Base-by-base conservation (phyloP, 2,888 invertebrate genomes). In the Ischnura elegans region DNA sequence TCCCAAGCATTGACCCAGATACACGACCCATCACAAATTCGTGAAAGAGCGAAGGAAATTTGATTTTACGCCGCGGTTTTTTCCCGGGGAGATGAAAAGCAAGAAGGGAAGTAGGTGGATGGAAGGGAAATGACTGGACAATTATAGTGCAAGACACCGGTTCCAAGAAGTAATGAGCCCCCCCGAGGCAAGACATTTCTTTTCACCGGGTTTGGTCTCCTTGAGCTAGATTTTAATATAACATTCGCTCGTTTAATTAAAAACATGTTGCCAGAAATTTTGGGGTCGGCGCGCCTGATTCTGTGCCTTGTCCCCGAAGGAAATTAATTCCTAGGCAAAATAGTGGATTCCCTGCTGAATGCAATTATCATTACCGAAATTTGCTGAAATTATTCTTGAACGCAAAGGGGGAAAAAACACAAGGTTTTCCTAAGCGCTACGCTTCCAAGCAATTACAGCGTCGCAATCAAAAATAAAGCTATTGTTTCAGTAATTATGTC, bases 221-320 rank as follows among this genome's bases (percentile, higher is more conserved):
- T 76, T 76, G 76, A 76, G 76, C 29, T 76, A 76, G 76, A 76
- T 36, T 76, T 76, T 76, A 76, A 76, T 29, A 76, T 36, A 76
- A 36, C 61, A 76, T 16, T 76, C 36, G 13, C 25, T 13, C 13
- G 36, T 76, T 76, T 76, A 76, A 76, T 76, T 76, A 76, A 76
- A 76, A 76, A 76, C 29, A 8, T 76, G 36, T 36, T 76, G 76
- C 16, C 76, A 76, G 13, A 36, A n/a, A 76, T 76, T 29, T 29
- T 76, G 76, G 76, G 36, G 76, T 36, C 76, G 36, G 76, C 6
- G 36, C 3, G 36, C 16, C 36, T 76, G 36, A 76, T 76, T 76
- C 36, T 10, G 25, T 4, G 76, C 3, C 36, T 10, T 36, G 36
- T 36, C 76, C 13, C 2, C 76, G 2, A 61, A 76, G 76, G 76